phyloP scores from a whole-genome alignment of 2,113 vertebrate genomes.

The Bucco capensis region DNA sequence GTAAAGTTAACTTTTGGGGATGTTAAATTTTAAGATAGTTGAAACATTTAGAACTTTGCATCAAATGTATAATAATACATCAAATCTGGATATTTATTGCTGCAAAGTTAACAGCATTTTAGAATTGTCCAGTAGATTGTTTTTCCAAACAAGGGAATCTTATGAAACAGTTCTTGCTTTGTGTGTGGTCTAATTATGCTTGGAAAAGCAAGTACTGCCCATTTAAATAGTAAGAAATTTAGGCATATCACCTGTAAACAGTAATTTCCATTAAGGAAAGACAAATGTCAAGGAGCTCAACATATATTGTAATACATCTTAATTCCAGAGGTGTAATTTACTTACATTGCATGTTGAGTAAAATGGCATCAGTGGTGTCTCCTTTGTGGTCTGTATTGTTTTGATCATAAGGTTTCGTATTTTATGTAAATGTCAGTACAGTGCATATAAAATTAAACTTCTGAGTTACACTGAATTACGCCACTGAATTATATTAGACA shows the following conservation, averaged over 20 bases:
- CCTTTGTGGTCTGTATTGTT: background rate
- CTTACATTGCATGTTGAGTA: background rate
- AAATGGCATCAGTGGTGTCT: background rate
- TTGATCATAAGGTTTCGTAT: background rate
- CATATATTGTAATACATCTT: background rate
- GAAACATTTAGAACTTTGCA: background rate
- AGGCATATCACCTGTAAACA: background rate
- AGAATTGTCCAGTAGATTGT: background rate
- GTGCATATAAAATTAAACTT: background rate
- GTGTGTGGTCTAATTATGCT: background rate
- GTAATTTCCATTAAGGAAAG: background rate
- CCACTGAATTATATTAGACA: background rate
- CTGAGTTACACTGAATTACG: background rate
- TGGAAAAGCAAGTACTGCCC: background rate
- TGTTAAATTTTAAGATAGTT: background rate
- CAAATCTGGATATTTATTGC: background rate
- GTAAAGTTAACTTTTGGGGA: background rate
- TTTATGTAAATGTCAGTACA: constrained; percentile 1
- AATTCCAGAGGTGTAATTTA: background rate
- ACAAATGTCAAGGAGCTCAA: background rate
- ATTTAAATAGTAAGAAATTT: background rate
- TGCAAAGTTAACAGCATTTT: background rate
- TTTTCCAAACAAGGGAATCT: background rate
- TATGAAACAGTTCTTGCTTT: background rate
- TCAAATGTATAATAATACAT: background rate